A percentile compares a stretch with the other conserved stretches of the same genome.
These are phyloP conservation scores for Polypedilum pembai DNA, from an alignment of 1,140 invertebrate genomes.

Conservation along the genomic window DNA sequence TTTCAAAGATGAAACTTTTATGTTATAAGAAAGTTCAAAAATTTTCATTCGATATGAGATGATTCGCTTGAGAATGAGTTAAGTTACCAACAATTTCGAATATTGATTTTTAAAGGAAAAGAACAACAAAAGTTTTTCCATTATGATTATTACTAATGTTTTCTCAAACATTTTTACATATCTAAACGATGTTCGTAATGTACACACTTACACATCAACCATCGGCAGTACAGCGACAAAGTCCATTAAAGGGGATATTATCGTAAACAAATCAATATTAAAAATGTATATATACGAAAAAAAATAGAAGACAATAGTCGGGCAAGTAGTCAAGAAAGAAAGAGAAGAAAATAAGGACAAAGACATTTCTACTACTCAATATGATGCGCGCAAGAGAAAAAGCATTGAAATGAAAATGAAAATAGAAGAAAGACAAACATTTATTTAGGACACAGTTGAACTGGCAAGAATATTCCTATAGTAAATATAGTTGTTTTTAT, in stretches of 20 bases:
- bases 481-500: no score
- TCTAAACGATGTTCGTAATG: not conserved
- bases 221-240: not conserved
- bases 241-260: not conserved
- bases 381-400: not conserved
- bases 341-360: not conserved
- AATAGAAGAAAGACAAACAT: not conserved
- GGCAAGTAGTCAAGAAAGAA: not conserved
- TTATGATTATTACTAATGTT: no score
- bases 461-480: not conserved
- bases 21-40: no score
- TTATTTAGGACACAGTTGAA: not conserved
- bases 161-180: no score
- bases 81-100: no score
- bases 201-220: not conserved
- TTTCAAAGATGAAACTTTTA: no score
- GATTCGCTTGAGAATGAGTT: no score
- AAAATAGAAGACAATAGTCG: not conserved
- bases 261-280: slow-evolving; percentile 8
- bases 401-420: not conserved
- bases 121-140: no score
- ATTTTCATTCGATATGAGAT: no score
- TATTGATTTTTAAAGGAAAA: no score
- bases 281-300: not conserved
- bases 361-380: not conserved